phyloP scores from a whole-genome alignment of 2,888 invertebrate species.

The Drosophila maculinotata region DNA sequence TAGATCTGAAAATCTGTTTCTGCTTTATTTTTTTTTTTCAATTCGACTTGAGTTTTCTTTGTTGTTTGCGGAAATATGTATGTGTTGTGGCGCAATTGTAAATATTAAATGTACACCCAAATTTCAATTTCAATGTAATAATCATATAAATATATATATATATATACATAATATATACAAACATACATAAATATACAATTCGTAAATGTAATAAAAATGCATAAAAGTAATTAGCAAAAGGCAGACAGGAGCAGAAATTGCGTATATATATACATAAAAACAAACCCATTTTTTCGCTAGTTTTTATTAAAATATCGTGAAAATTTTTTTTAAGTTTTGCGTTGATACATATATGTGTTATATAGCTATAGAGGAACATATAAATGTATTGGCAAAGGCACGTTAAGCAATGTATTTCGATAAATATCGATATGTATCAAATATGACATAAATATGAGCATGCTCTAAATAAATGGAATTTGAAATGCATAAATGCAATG shows the following conservation, averaged over 20 bases:
- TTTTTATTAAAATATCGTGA: constrained; percentile 14
- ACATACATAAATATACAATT: constrained; percentile 11
- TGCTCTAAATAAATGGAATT: too few relatives aligned
- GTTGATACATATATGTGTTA: constrained; percentile 12
- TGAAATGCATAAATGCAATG: too few relatives aligned
- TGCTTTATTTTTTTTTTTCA: neutral
- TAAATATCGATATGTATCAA: constrained; percentile 2
- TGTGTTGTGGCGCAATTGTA: constrained; percentile 31
- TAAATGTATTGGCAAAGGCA: constrained; percentile 1
- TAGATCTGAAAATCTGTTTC: constrained; percentile 2
- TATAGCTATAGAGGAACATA: constrained; percentile 7
- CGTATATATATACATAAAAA: constrained; percentile 12
- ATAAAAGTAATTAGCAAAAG: constrained; percentile 17
- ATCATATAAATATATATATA: constrained; percentile 12
- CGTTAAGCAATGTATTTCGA: neutral
- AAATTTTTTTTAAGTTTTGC: constrained; percentile 12
- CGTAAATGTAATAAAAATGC: constrained; percentile 22
- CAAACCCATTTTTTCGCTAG: constrained; percentile 15
- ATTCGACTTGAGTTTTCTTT: neutral
- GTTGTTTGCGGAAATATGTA: constrained; percentile 16
- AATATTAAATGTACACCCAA: constrained; percentile 27
- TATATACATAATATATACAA: neutral
- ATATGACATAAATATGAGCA: too few relatives aligned
- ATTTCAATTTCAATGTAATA: constrained; percentile 27
- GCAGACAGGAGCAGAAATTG: constrained; percentile 1